Evolutionary conservation across 1,140 invertebrate genomes (phyloP).

Genomic region (Drosophila neocordata): DNA sequence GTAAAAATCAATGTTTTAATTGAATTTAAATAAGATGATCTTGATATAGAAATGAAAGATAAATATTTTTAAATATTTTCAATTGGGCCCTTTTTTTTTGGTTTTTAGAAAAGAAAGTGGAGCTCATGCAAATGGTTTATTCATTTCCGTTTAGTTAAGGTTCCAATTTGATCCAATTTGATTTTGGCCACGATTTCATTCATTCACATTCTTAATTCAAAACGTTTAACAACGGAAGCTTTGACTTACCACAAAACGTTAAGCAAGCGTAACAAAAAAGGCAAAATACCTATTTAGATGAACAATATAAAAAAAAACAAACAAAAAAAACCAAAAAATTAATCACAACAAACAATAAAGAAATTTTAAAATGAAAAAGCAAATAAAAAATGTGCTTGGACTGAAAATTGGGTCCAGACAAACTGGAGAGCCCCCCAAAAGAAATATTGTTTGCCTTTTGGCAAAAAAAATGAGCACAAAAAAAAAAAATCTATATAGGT

Average conservation of each 20-base stretch:
- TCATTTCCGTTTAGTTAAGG: conserved; percentile 67
- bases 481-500: too few species aligned
- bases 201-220: conserved; percentile 69
- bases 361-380: conserved; percentile 61
- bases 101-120: conserved; percentile 76
- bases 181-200: conserved; percentile 54
- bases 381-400: conserved; percentile 69
- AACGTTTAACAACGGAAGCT: conserved; percentile 79
- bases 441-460: conserved; percentile 43
- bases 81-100: conserved; percentile 8
- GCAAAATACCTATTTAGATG: conserved; percentile 44
- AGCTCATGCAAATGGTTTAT: conserved; percentile 34
- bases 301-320: conserved; percentile 31
- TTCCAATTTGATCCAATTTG: conserved; percentile 63
- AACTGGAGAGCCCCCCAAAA: conserved; percentile 27
- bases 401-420: conserved; percentile 53
- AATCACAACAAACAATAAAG: conserved; percentile 79
- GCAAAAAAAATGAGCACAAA: conserved; percentile 8
- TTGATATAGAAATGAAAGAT: not conserved
- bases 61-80: not conserved
- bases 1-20: conserved; percentile 39
- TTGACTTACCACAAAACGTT: conserved; percentile 40
- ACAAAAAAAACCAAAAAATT: conserved; percentile 58
- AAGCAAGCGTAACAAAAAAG: conserved; percentile 9
- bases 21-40: conserved; percentile 10